Base-by-base conservation (phyloP, 2,797 vertebrate species). In the Poecilia velifera region DNA sequence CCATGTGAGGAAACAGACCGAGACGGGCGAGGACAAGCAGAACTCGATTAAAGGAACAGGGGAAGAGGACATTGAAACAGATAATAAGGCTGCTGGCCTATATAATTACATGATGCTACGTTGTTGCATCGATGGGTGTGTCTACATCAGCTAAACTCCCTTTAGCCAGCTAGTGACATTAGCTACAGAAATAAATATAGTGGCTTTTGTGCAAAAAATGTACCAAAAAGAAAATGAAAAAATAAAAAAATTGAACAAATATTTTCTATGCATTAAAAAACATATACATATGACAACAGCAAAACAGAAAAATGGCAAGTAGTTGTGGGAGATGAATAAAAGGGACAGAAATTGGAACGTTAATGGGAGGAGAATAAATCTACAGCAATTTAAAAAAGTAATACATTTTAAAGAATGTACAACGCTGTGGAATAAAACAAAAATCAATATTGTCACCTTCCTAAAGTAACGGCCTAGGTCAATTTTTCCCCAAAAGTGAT, bases 1-100 rank as follows among this genome's bases (percentile, higher is more conserved):
- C 81, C 59, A 53, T 57, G 6, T 66, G 68, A 82, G 80, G 72
- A 78, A 75, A 77, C 71, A 45, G 77, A 80, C 36, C 41, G 62
- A 76, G 20, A 84, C 72, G 72, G 22, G 74, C 73, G 77, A 77
- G 64, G 51, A 80, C 43, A 64, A 78, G 66, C 18, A 75, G 75
- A 83, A 76, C 6, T 4, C 59, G 72, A 66, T 13, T 10, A 73
- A 79, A 73, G 51, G 74, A 78, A 59, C 46, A 70, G 31, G 39
- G 47, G 45, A 34, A 25, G 72, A 57, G 31, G 76, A 47, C 46
- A 43, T 82, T 75, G 74, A 53, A 73, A 73, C 70, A 62, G 73
- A 81, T 14, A 74, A 47, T 12, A 79, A 34, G 81, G 31, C 41
- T 25, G 39, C 57, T 74, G 57, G 73, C n/a, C 51, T 57, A 46